Base-by-base conservation (phyloP, 2,888 invertebrate genomes). In the Latheticus oryzae region DNA sequence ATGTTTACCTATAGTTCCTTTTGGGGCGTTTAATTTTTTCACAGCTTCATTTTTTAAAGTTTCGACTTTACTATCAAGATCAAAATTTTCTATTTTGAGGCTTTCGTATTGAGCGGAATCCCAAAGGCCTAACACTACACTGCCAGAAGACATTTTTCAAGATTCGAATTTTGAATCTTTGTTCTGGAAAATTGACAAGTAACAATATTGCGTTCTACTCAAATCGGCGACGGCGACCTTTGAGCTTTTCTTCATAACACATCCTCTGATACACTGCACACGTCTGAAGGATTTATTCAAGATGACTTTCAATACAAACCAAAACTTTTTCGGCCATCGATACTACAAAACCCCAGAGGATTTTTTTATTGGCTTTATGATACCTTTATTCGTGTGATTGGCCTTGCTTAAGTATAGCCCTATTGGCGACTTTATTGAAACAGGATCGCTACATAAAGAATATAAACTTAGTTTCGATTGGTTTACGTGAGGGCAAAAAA, bases 61-160 rank as follows among this genome's bases (percentile, higher is more conserved):
- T 54, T 83, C 82, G 0, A 88, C 85, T 69, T 85, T 87, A 19
- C 81, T 82, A 37, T 87, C 84, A 12, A 88, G 77, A 54, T 84
- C 80, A 48, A 86, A 80, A 71, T 87, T 84, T 58, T 84, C 85
- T 30, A 89, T 68, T 69, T 83, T 83, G 50, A 86, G 73, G 33
- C 83, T 80, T 64, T 82, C 81, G 57, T 82, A 81, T 33, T 81
- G 75, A 61, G 80, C 80, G 37, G 80, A 78, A 58, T 79, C 75
- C 67, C 84, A 79, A 54, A 85, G 74, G 33, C 84, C 83, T 33
- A 85, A 76, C 58, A 69, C 65, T 26, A 76, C 57, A 65, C 55
- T 73, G 54, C 68, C 60, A 42, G 32, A 56, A 48, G 60, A 52
- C 47, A 55, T 60, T 21, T 28, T 33, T n/a, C n/a, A n/a, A n/a